Evolutionary conservation across 2,113 vertebrate species (phyloP).

Genomic region (Diadophis punctatus): DNA sequence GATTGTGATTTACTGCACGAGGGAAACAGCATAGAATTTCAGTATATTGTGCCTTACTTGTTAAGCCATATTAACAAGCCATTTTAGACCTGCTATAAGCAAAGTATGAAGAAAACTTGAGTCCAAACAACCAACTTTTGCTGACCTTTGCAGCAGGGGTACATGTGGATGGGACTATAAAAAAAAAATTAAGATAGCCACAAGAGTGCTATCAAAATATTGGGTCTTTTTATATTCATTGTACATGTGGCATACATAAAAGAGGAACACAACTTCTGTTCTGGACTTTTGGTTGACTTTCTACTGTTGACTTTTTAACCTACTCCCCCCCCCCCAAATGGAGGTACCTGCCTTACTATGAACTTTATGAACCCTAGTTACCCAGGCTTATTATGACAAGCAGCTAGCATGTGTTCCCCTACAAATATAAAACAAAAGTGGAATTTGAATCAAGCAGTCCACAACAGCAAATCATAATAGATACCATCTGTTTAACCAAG

Average conservation of each 20-base stretch:
- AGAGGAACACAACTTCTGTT: background rate
- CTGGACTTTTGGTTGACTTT: background rate
- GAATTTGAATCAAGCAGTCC: background rate
- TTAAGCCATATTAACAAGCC: background rate
- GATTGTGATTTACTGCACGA: background rate
- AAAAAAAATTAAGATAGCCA: background rate
- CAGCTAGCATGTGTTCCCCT: background rate
- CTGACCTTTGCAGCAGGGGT: background rate
- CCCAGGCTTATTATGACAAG: background rate
- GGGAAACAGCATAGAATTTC: background rate
- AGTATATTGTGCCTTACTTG: background rate
- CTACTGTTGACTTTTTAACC: background rate
- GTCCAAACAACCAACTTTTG: background rate
- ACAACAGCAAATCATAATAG: background rate
- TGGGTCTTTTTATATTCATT: background rate
- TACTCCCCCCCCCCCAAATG: background rate
- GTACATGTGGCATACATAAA: background rate
- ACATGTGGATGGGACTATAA: background rate
- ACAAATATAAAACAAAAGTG: background rate
- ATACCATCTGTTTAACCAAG: background rate
- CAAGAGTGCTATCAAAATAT: background rate
- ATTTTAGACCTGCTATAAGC: background rate
- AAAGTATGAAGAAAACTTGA: background rate
- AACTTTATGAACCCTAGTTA: background rate
- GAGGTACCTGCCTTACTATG: background rate